A percentile compares a stretch with the other conserved stretches of the same genome.
Conservation (phyloP, 2,797 vertebrate genomes). For the Zenarchopterus dispar region DNA sequence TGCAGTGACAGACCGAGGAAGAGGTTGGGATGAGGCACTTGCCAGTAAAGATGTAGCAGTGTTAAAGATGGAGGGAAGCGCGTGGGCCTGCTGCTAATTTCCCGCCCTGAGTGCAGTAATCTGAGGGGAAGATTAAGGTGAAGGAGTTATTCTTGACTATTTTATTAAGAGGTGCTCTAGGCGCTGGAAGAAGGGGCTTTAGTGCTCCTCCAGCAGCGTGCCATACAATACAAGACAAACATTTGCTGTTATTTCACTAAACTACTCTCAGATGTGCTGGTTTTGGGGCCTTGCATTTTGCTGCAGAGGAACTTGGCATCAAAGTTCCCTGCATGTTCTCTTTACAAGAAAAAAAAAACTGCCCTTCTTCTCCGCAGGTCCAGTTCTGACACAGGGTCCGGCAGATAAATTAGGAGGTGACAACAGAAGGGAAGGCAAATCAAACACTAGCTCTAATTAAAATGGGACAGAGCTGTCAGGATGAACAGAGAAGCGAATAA, state of each 20-base stretch:
- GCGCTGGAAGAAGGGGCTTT: conserved; percentile 85
- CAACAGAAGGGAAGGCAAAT: conserved; percentile 65
- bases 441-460: conserved; percentile 71
- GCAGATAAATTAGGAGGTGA: conserved; percentile 77
- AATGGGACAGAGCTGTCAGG: conserved; percentile 12
- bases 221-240: conserved; percentile 90
- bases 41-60: conserved; percentile 47
- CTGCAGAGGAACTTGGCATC: conserved; percentile 77
- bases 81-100: conserved; percentile 83
- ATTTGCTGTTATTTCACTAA: conserved; percentile 89
- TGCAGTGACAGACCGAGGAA: conserved; percentile 15
- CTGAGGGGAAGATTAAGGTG: conserved; percentile 86
- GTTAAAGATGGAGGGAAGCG: conserved; percentile 55
- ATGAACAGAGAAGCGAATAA: neutral
- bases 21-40: conserved; percentile 14
- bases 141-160: conserved; percentile 87
- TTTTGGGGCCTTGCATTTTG: conserved; percentile 66
- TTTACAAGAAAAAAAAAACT: conserved; percentile 67
- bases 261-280: conserved; percentile 85
- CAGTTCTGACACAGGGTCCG: conserved; percentile 53
- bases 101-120: conserved; percentile 83
- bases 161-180: conserved; percentile 87
- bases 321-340: conserved; percentile 71
- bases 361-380: conserved; percentile 69
- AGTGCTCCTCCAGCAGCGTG: conserved; percentile 85